These are phyloP conservation scores for Psilopsiagon aurifrons DNA, from an alignment of 2,113 vertebrate genomes.

Conservation along the genomic window DNA sequence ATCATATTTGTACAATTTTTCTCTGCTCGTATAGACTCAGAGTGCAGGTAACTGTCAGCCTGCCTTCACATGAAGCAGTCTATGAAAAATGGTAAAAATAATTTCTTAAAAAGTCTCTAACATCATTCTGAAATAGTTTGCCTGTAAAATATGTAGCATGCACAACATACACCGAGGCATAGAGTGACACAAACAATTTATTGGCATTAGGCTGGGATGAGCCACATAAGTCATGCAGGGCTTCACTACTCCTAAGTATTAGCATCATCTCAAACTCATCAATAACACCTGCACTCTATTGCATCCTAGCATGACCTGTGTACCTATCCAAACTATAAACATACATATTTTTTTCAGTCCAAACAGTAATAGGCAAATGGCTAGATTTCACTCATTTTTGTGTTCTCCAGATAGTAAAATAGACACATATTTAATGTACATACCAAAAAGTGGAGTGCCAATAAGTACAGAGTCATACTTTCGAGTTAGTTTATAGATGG, in stretches of 20 bases:
- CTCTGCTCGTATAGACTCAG: background rate
- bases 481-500: background rate
- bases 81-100: background rate
- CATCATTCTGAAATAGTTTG: conserved; percentile 25
- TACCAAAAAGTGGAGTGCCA: conserved; percentile 19
- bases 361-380: conserved; percentile 49
- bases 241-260: background rate
- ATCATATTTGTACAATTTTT: background rate
- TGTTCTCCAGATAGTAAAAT: conserved; percentile 51
- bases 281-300: background rate
- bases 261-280: background rate
- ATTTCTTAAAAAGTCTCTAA: background rate
- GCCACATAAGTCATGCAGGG: conserved; percentile 1
- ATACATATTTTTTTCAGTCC: background rate
- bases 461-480: conserved; percentile 14
- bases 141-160: background rate
- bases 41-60: background rate
- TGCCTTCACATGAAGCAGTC: background rate
- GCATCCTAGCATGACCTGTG: background rate
- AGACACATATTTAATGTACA: conserved; percentile 32
- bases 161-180: background rate
- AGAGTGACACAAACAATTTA: background rate
- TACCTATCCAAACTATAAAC: background rate
- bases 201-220: background rate
- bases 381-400: conserved; percentile 48